phyloP scores from a whole-genome alignment of 2,113 vertebrate genomes.

The Lagenorhynchus albirostris region DNA sequence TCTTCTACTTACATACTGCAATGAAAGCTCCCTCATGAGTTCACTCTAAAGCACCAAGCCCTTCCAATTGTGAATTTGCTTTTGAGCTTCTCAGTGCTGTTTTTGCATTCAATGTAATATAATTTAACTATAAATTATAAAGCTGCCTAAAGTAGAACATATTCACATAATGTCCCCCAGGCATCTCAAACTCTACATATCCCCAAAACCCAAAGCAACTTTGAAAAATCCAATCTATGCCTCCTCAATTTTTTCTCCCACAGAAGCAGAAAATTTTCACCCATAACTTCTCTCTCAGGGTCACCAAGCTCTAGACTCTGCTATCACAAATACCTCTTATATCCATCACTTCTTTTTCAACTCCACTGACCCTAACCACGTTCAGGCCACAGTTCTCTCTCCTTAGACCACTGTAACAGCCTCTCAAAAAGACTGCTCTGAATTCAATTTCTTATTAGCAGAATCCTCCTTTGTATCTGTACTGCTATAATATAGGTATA shows the following conservation, averaged over 20 bases:
- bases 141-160: background rate
- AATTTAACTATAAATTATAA: background rate
- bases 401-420: background rate
- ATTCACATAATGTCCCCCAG: background rate
- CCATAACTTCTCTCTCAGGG: background rate
- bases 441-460: background rate
- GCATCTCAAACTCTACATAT: background rate
- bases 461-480: background rate
- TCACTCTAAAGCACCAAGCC: background rate
- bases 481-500: rapidly evolving
- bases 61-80: background rate
- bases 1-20: background rate
- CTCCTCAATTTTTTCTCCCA: background rate
- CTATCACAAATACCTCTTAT: background rate
- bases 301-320: background rate
- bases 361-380: background rate
- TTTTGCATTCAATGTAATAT: background rate
- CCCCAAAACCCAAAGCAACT: background rate
- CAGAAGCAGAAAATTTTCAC: background rate
- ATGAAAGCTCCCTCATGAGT: background rate
- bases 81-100: background rate
- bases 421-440: background rate
- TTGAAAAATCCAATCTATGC: background rate
- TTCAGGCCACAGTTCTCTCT: background rate
- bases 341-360: background rate